Conservation (phyloP, 2,797 vertebrate species). For the Pangasius krempfi region DNA sequence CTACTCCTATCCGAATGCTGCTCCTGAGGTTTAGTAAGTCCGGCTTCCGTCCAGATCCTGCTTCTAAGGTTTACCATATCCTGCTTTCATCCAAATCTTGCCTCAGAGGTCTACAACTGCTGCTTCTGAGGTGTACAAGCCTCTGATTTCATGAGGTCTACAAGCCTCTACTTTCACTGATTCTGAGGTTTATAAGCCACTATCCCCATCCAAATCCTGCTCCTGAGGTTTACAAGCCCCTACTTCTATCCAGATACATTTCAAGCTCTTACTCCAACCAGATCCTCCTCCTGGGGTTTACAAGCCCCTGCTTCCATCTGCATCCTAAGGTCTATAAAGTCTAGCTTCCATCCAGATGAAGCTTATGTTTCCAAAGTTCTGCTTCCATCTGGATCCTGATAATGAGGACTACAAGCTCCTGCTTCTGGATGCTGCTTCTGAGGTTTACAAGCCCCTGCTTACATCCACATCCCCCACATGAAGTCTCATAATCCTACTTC, state of each 20-base stretch:
- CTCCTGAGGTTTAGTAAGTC: neutral
- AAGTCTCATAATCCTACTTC: too few species aligned
- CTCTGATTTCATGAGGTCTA: neutral
- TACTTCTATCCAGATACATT: neutral
- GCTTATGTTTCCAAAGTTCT: too few species aligned
- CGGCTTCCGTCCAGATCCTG: neutral
- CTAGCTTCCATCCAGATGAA: too few species aligned
- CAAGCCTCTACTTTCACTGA: neutral
- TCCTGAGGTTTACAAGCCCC: neutral
- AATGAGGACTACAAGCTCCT: neutral
- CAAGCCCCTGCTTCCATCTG: too few species aligned
- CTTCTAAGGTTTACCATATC: neutral
- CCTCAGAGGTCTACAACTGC: neutral
- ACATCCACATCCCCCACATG: neutral
- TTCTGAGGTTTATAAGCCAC: neutral
- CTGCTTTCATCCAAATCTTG: neutral
- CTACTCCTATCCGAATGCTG: neutral
- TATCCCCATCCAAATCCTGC: too few species aligned
- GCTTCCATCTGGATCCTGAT: too few species aligned
- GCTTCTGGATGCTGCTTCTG: neutral
- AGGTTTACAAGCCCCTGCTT: neutral
- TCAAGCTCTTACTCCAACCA: neutral
- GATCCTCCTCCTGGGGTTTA: neutral
- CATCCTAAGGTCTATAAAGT: too few species aligned
- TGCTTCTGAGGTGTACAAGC: neutral